These are phyloP conservation scores for Rotaria magnacalcarata DNA, from an alignment of 2,888 invertebrate species.

Conservation along the genomic window DNA sequence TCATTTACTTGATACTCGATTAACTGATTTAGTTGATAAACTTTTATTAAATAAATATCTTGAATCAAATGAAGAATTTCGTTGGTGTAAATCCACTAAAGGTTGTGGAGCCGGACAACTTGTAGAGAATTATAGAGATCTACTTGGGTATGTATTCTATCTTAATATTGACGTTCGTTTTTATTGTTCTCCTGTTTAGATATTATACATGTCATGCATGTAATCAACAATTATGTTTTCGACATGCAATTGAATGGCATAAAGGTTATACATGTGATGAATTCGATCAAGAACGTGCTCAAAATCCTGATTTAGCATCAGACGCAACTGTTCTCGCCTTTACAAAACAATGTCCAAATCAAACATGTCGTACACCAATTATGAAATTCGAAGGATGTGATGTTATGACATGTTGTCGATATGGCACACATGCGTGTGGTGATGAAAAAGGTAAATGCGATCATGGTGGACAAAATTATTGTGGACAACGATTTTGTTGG, in stretches of 20 bases:
- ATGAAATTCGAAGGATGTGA: conserved; percentile 18
- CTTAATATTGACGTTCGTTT: too few relatives aligned
- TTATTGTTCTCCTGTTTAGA: background rate
- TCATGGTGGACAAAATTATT: conserved; percentile 29
- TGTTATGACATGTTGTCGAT: conserved; percentile 32
- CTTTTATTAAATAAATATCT: background rate
- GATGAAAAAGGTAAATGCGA: background rate
- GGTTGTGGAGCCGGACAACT: conserved; percentile 28
- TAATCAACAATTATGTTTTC: background rate
- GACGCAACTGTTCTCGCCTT: background rate
- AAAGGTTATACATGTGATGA: conserved; percentile 13
- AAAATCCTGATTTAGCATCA: conserved; percentile 26
- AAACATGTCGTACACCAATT: background rate
- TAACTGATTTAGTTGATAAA: background rate
- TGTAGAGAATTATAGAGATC: background rate
- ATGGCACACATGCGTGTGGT: background rate
- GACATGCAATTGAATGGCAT: conserved; percentile 21
- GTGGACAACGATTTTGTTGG: conserved; percentile 35
- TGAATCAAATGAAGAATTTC: background rate
- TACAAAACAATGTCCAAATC: conserved; percentile 18
- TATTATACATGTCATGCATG: conserved; percentile 7
- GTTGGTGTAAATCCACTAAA: background rate
- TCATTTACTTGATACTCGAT: background rate
- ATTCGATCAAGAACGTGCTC: background rate
- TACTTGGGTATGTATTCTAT: background rate